Conservation (phyloP, 2,888 invertebrate genomes). For the Congeria kusceri region DNA sequence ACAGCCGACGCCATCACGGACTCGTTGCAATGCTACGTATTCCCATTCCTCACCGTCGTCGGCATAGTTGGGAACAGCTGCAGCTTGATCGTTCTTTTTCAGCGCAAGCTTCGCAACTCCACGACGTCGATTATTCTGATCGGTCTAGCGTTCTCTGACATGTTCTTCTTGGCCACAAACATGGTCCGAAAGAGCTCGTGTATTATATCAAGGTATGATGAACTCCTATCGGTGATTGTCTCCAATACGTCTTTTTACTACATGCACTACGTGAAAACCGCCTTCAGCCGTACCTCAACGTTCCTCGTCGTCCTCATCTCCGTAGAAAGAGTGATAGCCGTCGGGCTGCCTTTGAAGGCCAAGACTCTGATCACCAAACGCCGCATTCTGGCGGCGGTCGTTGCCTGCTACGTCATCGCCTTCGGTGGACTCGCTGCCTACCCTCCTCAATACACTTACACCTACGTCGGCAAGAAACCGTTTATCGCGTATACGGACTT, state of each 20-base stretch:
- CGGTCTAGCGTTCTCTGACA: conserved; percentile 59
- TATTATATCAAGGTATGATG: conserved; percentile 55
- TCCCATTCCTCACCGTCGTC: conserved; percentile 59
- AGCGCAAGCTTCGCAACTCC: conserved; percentile 52
- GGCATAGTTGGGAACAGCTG: conserved; percentile 55
- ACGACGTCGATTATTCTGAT: conserved; percentile 59
- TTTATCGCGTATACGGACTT: conserved; percentile 57
- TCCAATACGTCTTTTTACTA: conserved; percentile 54
- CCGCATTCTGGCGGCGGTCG: conserved; percentile 54
- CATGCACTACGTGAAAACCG: conserved; percentile 55
- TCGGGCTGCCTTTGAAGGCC: conserved; percentile 62
- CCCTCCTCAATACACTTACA: conserved; percentile 58
- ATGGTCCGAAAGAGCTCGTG: conserved; percentile 59
- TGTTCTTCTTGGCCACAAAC: conserved; percentile 58
- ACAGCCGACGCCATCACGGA: conserved; percentile 47
- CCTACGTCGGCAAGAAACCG: conserved; percentile 27
- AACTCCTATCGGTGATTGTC: conserved; percentile 28
- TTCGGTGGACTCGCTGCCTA: conserved; percentile 41
- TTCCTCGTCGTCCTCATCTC: conserved; percentile 62
- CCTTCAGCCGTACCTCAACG: conserved; percentile 61
- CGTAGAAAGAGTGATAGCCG: conserved; percentile 63
- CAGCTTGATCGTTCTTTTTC: conserved; percentile 57
- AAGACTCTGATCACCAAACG: conserved; percentile 45
- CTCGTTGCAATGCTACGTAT: conserved; percentile 58
- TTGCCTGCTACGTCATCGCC: conserved; percentile 48